Evolutionary conservation across 2,113 vertebrate genomes (phyloP), one percentile per base, ranked within the genome.

Genomic region (Onychostoma macrolepis): DNA sequence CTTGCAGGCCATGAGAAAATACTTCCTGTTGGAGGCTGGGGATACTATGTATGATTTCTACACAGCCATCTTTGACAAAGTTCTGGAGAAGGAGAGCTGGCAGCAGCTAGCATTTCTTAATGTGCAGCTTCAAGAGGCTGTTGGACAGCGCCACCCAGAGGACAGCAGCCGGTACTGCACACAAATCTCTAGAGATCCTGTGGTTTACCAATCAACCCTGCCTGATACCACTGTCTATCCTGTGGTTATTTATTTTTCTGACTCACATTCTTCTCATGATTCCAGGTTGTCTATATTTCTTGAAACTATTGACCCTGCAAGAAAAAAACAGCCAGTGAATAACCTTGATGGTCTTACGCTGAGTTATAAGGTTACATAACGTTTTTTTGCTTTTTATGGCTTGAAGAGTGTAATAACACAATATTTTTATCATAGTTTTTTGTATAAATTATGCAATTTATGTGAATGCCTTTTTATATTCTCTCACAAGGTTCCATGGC

Each of bases 21-120:
- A 99, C 91, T 99, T 99, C 91, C 94, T 99, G 83, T 95, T 99
- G 93, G 98, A 99, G 93, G 98, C 97, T n/a, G 98, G 98, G 41
- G 98, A 99, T 93, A 99, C 97, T 45, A 99, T 99, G 98, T 99
- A 99, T 87, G 98, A 99, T 91, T 99, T 99, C 92, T 99, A 99
- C 91, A 99, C 97, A 0, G 96, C 97, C 48, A 99, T 99, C 93
- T 99, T 99, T 94, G 98, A 99, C 88, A 99, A 99, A 92, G 97
- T 99, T 87, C 95, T 96, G 92, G 97, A 99, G 92, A 98, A 97
- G 87, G 97, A 99, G 91, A 95, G 93, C 89, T 99, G 98, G 98
- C 98, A 99, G 93, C 98, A 98, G 92, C 94, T 95, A 80, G 96
- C 97, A 8, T 98, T 98, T 89, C 96, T 99, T 82, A 99, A 98